Percentiles rank a stretch among this genome's conserved stretches.
These are phyloP conservation scores for Myzus persicae DNA, from an alignment of 1,140 invertebrate species.

Conservation along the genomic window DNA sequence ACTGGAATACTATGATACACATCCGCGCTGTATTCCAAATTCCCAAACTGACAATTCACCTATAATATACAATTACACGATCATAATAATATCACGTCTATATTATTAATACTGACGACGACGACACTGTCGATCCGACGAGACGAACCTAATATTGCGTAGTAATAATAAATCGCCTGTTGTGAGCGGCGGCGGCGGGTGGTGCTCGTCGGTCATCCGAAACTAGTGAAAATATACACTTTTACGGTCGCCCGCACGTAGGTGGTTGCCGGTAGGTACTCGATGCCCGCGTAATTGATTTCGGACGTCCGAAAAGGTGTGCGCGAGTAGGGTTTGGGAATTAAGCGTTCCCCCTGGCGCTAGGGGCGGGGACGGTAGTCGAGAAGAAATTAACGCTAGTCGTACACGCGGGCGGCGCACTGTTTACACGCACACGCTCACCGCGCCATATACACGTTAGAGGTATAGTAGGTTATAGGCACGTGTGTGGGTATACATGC, in stretches of 20 bases:
- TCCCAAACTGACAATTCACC: too few species aligned
- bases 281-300: not conserved
- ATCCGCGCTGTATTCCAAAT: too few species aligned
- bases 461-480: not conserved
- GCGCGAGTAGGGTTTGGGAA: not conserved
- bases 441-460: not conserved
- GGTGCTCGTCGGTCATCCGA: too few species aligned
- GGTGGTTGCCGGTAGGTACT: not conserved
- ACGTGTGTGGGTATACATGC: not conserved
- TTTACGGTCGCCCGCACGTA: not conserved
- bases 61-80: too few species aligned
- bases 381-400: conserved; percentile 23
- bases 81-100: too few species aligned
- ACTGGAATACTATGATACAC: too few species aligned
- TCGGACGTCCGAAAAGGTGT: not conserved
- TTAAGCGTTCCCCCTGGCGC: not conserved
- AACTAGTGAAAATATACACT: not conserved
- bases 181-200: too few species aligned
- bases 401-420: not conserved
- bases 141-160: too few species aligned
- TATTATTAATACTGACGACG: too few species aligned
- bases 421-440: not conserved
- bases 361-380: not conserved
- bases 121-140: too few species aligned
- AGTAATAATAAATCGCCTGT: too few species aligned